Evolutionary conservation across 2,888 invertebrate species (phyloP).

Genomic region (Chironomus tentans): DNA sequence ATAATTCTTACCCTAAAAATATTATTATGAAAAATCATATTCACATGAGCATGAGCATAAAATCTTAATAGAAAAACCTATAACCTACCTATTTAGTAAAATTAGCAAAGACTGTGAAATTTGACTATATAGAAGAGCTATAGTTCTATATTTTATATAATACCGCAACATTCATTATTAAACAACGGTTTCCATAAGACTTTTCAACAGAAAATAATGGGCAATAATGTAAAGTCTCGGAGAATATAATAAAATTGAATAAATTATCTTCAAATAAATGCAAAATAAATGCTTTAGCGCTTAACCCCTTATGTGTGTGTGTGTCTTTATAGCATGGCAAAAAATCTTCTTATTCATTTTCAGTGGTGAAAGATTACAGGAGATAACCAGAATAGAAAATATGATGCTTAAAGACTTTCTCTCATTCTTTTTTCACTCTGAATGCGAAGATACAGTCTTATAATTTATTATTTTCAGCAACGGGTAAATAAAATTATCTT

Average conservation of each 20-base stretch:
- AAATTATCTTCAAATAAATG: conserved; percentile 12
- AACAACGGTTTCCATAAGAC: not conserved
- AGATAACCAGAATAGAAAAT: conserved; percentile 2
- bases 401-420: conserved; percentile 5
- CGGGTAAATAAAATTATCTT: conserved; percentile 12
- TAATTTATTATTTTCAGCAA: not conserved
- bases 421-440: not conserved
- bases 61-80: not conserved
- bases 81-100: not conserved
- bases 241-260: conserved; percentile 8
- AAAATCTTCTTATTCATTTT: conserved; percentile 2
- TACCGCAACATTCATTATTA: not conserved
- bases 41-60: not conserved
- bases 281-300: conserved; percentile 8
- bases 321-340: not conserved
- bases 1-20: too few species aligned
- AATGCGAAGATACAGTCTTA: not conserved
- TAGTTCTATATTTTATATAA: not conserved
- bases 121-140: not conserved
- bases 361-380: not conserved
- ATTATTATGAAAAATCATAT: too few species aligned
- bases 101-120: not conserved
- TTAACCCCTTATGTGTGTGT: not conserved
- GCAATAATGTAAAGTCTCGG: not conserved
- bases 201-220: not conserved